phyloP scores from a whole-genome alignment of 2,888 invertebrate species.

The Crocallis elinguaria region DNA sequence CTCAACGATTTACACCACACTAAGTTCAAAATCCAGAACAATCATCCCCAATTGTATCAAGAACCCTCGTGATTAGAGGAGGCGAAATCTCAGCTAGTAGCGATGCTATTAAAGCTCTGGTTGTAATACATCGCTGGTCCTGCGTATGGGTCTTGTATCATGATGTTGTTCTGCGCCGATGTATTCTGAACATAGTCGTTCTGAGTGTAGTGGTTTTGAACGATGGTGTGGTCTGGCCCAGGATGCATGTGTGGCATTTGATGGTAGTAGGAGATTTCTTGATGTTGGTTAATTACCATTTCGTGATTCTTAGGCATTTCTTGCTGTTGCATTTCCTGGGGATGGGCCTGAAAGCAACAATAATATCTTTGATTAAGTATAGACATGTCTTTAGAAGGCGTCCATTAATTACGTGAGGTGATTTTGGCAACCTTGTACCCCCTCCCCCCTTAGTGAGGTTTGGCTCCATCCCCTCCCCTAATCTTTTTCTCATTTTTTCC shows the following conservation, averaged over 20 bases:
- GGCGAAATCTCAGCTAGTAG: constrained; percentile 61
- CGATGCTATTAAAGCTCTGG: constrained; percentile 56
- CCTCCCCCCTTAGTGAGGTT: too few species aligned
- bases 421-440: too few species aligned
- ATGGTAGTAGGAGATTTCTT: constrained; percentile 60
- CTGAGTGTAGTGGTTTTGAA: constrained; percentile 14
- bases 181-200: constrained; percentile 24
- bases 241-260: constrained; percentile 37
- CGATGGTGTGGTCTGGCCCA: constrained; percentile 11
- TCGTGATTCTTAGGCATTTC: constrained; percentile 46
- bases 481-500: too few species aligned
- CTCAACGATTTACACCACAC: not conserved
- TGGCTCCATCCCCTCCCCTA: too few species aligned
- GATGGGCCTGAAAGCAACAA: constrained; percentile 29
- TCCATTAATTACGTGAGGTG: too few species aligned
- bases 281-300: constrained; percentile 38
- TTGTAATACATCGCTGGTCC: constrained; percentile 56
- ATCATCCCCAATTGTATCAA: constrained; percentile 13
- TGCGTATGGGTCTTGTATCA: constrained; percentile 22
- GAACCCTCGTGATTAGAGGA: constrained; percentile 29
- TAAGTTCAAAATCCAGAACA: not conserved
- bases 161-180: constrained; percentile 44
- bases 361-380: not conserved
- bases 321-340: constrained; percentile 45
- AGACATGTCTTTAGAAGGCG: too few species aligned